Evolutionary conservation across 2,113 vertebrate genomes (phyloP).

Genomic region (Collichthys lucidus): DNA sequence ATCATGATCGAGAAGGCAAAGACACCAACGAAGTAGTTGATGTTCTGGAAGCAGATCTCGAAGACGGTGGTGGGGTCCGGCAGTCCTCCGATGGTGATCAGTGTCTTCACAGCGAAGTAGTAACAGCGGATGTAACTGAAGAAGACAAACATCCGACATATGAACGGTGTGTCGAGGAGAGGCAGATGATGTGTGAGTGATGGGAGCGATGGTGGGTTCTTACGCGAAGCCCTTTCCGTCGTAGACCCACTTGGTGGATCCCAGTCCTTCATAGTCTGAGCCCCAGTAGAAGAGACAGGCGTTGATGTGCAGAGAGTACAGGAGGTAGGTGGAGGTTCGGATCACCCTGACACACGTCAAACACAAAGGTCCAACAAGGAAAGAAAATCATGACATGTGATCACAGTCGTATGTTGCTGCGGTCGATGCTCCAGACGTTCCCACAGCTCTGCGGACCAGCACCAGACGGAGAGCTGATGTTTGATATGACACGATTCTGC

Average conservation of each 20-base stretch:
- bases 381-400: neutral
- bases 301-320: constrained; percentile 95
- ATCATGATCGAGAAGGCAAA: constrained; percentile 99
- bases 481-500: neutral
- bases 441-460: too few species aligned
- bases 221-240: constrained; percentile 95
- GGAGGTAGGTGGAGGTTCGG: constrained; percentile 92
- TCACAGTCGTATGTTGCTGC: neutral
- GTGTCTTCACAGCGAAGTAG: constrained; percentile 97
- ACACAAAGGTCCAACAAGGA: neutral
- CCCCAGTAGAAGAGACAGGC: constrained; percentile 98
- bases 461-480: neutral
- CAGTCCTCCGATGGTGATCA: constrained; percentile 97
- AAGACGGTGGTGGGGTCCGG: constrained; percentile 94
- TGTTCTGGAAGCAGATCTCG: constrained; percentile 94
- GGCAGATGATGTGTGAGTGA: neutral
- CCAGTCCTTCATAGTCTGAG: constrained; percentile 91
- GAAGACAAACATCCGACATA: neutral
- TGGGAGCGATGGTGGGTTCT: constrained; percentile 23
- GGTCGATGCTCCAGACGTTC: neutral
- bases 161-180: neutral
- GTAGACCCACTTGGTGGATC: constrained; percentile 94
- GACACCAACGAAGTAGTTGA: constrained; percentile 97
- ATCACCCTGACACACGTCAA: constrained; percentile 87
- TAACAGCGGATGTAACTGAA: constrained; percentile 96